A percentile compares a stretch with the other conserved stretches of the same genome.
Conservation (phyloP, 2,888 invertebrate species). For the Clivina fossor region DNA sequence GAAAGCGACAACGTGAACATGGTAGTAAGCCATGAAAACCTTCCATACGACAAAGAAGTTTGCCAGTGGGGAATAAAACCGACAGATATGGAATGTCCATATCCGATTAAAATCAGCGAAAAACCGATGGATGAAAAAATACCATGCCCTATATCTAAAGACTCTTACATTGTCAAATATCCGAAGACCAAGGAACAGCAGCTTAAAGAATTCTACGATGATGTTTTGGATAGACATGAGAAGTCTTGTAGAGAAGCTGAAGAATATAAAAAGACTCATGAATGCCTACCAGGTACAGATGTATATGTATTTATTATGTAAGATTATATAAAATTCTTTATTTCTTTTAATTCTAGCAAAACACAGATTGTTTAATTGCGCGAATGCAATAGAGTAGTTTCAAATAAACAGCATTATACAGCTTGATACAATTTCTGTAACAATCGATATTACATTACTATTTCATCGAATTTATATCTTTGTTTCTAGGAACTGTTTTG, state of each 20-base stretch:
- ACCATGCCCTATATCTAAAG: slow-evolving; percentile 15
- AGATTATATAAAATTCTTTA: too few species aligned
- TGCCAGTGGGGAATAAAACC: slow-evolving; percentile 48
- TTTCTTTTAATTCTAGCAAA: too few species aligned
- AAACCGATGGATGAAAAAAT: slow-evolving; percentile 42
- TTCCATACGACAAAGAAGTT: slow-evolving; percentile 48
- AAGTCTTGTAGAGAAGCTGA: slow-evolving; percentile 47
- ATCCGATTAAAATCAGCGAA: slow-evolving; percentile 46
- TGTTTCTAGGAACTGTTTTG: too few species aligned
- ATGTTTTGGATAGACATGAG: slow-evolving; percentile 48
- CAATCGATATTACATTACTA: too few species aligned
- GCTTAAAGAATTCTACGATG: slow-evolving; percentile 49
- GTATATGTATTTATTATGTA: too few species aligned
- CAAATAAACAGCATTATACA: too few species aligned
- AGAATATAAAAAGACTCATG: slow-evolving; percentile 43
- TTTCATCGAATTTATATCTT: too few species aligned
- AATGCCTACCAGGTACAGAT: slow-evolving; percentile 29
- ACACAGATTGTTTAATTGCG: too few species aligned
- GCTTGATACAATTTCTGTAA: too few species aligned
- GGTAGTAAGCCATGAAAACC: slow-evolving; percentile 36
- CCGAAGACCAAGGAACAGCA: slow-evolving; percentile 45
- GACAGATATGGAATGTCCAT: slow-evolving; percentile 47
- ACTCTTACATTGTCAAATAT: slow-evolving; percentile 24
- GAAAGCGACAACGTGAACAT: slow-evolving; percentile 27
- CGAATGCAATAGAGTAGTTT: too few species aligned